These are phyloP conservation scores for Calliphora vomitoria DNA, from an alignment of 2,888 invertebrate species.

Conservation along the genomic window DNA sequence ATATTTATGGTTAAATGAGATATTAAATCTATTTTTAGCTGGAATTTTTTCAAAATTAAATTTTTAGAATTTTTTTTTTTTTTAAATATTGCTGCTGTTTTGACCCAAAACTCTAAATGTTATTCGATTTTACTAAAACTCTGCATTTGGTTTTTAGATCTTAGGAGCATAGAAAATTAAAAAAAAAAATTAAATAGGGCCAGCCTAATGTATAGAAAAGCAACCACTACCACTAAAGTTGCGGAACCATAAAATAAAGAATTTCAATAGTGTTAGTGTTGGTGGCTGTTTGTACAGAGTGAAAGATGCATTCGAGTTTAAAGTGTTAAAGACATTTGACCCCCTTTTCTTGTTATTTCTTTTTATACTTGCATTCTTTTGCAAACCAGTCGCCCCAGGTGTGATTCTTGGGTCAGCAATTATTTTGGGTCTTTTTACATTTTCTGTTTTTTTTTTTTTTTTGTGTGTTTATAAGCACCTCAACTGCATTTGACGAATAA, in stretches of 20 bases:
- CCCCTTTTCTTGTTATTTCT: constrained; percentile 47
- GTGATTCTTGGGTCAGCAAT: constrained; percentile 81
- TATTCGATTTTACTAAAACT: too few relatives aligned
- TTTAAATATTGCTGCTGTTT: too few relatives aligned
- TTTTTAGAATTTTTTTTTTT: too few relatives aligned
- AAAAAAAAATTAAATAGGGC: too few relatives aligned
- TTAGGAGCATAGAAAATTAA: too few relatives aligned
- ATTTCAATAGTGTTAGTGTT: not conserved
- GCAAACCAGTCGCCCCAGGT: constrained; percentile 97
- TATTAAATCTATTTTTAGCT: too few relatives aligned
- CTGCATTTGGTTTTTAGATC: too few relatives aligned
- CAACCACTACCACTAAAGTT: not conserved
- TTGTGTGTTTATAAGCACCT: constrained; percentile 6
- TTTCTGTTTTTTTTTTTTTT: constrained; percentile 8
- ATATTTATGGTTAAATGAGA: too few relatives aligned
- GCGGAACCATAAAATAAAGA: not conserved
- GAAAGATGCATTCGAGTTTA: constrained; percentile 55
- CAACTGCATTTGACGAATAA: constrained; percentile 39
- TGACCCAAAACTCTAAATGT: too few relatives aligned
- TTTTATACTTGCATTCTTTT: constrained; percentile 88
- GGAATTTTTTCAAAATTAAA: too few relatives aligned
- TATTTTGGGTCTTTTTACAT: constrained; percentile 78
- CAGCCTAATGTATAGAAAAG: not conserved
- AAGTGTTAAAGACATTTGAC: constrained; percentile 67
- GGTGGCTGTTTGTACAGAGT: not conserved